A percentile compares a stretch with the other conserved stretches of the same genome.
Conservation (phyloP, 2,797 vertebrate genomes). For the Sebastes goodei region DNA sequence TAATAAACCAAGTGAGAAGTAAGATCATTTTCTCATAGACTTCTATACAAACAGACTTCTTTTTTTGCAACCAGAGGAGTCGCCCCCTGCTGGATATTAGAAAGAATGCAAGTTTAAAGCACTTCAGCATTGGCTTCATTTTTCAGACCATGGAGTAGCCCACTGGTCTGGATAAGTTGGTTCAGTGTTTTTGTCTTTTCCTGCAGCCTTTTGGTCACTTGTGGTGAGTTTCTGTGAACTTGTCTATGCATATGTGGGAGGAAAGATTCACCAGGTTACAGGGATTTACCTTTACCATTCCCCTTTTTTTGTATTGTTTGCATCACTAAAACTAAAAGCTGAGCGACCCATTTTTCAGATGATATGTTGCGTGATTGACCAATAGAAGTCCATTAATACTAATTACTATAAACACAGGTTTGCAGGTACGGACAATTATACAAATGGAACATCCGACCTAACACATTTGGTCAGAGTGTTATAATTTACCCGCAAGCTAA, state of each 20-base stretch:
- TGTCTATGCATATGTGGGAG: background rate
- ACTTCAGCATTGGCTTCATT: too few relatives aligned
- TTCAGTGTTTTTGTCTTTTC: background rate
- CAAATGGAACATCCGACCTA: background rate
- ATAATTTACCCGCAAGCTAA: constrained; percentile 6
- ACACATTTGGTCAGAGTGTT: background rate
- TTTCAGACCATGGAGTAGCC: too few relatives aligned
- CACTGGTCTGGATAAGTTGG: too few relatives aligned
- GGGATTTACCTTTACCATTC: background rate
- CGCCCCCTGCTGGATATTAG: too few relatives aligned
- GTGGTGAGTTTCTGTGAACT: background rate
- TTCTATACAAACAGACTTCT: too few relatives aligned
- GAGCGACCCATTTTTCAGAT: background rate
- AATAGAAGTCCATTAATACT: background rate
- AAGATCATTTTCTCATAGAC: too few relatives aligned
- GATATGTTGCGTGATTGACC: background rate
- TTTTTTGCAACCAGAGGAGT: too few relatives aligned
- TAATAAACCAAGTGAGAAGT: too few relatives aligned
- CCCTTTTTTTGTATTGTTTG: background rate
- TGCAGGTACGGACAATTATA: background rate
- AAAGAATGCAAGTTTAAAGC: too few relatives aligned
- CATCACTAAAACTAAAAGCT: background rate
- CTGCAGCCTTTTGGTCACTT: background rate
- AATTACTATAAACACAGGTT: background rate
- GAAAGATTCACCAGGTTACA: background rate